These are phyloP conservation scores for Neocloeon triangulifer DNA, from an alignment of 1,140 invertebrate genomes.

Conservation along the genomic window DNA sequence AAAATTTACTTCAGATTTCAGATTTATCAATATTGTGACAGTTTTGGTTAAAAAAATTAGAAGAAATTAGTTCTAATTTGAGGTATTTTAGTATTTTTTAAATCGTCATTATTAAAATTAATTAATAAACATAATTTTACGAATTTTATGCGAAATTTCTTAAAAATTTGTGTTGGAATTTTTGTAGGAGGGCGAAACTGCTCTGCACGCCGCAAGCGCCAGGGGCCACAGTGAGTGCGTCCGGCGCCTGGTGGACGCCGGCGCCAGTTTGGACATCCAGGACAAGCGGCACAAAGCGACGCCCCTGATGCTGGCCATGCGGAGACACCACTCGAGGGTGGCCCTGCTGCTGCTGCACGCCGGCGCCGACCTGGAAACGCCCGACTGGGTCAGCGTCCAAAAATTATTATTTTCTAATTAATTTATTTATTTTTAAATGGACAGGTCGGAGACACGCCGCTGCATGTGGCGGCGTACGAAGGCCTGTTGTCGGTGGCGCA, in stretches of 20 bases:
- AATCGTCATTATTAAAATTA: too few species aligned
- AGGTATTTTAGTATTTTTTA: too few species aligned
- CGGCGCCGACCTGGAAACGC: conserved; percentile 43
- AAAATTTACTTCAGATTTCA: too few species aligned
- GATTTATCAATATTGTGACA: too few species aligned
- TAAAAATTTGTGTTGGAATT: too few species aligned
- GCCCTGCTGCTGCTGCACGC: conserved; percentile 38
- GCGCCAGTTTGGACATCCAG: conserved; percentile 28
- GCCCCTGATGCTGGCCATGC: conserved; percentile 37
- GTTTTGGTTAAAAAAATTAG: too few species aligned
- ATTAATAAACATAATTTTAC: too few species aligned
- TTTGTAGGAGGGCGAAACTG: conserved; percentile 30
- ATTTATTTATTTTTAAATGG: too few species aligned
- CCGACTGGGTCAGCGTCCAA: conserved; percentile 37
- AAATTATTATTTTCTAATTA: too few species aligned
- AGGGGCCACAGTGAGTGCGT: conserved; percentile 32
- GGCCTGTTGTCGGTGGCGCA: conserved; percentile 45
- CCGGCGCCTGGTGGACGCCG: conserved; percentile 29
- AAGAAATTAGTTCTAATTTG: too few species aligned
- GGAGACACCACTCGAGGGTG: conserved; percentile 28
- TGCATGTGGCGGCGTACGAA: conserved; percentile 45
- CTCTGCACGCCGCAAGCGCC: conserved; percentile 27
- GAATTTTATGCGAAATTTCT: too few species aligned
- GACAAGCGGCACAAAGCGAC: conserved; percentile 23
- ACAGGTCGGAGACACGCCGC: conserved; percentile 49